These are phyloP conservation scores for Ypsolopha scabrella DNA, from an alignment of 2,888 invertebrate genomes.

Conservation along the genomic window DNA sequence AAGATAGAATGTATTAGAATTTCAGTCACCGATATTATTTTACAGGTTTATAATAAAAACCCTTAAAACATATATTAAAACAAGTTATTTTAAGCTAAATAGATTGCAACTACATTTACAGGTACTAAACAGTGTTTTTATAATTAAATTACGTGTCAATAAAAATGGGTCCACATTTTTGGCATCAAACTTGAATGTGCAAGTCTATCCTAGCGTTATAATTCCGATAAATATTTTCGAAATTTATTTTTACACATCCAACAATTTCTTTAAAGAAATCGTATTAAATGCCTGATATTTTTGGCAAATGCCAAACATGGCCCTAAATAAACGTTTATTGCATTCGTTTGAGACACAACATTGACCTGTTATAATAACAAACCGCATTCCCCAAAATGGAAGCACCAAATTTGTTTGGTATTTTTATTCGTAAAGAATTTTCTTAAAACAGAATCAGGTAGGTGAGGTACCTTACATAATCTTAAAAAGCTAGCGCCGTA, in stretches of 20 bases:
- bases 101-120: background rate
- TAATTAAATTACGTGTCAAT: background rate
- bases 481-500: constrained; percentile 41
- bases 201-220: background rate
- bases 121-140: background rate
- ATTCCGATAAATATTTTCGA: background rate
- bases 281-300: too few species aligned
- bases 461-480: constrained; percentile 3
- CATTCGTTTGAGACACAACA: background rate
- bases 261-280: too few species aligned
- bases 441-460: too few species aligned
- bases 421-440: too few species aligned
- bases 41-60: background rate
- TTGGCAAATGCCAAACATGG: too few species aligned
- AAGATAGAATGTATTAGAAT: constrained; percentile 14
- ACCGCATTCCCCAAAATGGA: constrained; percentile 43
- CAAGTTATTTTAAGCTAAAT: background rate
- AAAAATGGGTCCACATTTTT: constrained; percentile 24
- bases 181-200: constrained; percentile 16
- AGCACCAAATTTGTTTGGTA: constrained; percentile 31
- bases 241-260: background rate
- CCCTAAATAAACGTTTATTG: background rate
- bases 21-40: constrained; percentile 19
- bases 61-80: background rate
- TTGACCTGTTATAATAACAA: constrained; percentile 9